phyloP scores from a whole-genome alignment of 1,140 invertebrate genomes.

The Helicoverpa armigera region DNA sequence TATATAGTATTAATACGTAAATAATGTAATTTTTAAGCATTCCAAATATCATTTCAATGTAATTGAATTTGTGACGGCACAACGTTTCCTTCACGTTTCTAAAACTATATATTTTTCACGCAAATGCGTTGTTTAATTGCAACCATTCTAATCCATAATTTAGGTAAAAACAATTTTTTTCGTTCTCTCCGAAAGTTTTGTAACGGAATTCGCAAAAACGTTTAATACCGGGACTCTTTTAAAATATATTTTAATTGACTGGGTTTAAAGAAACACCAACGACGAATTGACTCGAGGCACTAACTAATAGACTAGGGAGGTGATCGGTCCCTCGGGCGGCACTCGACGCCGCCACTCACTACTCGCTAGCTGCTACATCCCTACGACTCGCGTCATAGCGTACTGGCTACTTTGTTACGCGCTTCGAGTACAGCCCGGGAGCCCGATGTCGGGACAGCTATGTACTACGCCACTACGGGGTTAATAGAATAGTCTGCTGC shows the following conservation, averaged over 20 bases:
- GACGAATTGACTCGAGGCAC: conserved; percentile 81
- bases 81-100: not conserved
- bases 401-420: not conserved
- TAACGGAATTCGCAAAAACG: conserved; percentile 20
- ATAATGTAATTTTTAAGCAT: not conserved
- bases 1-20: not conserved
- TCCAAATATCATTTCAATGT: not conserved
- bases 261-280: conserved; percentile 77
- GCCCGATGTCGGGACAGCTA: conserved; percentile 9
- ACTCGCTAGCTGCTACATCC: conserved; percentile 37
- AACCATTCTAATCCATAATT: not conserved
- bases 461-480: conserved; percentile 69
- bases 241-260: conserved; percentile 78
- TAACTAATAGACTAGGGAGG: conserved; percentile 67
- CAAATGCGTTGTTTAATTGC: not conserved
- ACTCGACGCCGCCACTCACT: not conserved
- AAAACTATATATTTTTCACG: not conserved
- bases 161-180: not conserved
- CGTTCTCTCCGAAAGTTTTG: not conserved
- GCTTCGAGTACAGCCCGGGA: not conserved
- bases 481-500: conserved; percentile 73
- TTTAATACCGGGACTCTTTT: conserved; percentile 67
- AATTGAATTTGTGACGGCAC: not conserved
- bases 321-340: conserved; percentile 37
- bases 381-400: conserved; percentile 30